Conservation (phyloP, 2,113 vertebrate species). For the human (Homo sapiens) region GRCh38 chr5:134143501-134144000, state of each 20-base stretch:
- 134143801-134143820: not conserved
- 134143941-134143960: not conserved
- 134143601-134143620: slow-evolving; percentile 98
- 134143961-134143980: not conserved
- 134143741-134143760: not conserved
- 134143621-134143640: slow-evolving; percentile 95
- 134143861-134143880: too few species aligned
- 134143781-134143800: not conserved
- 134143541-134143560: not conserved
- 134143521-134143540: not conserved
- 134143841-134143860: not conserved
- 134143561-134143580: slow-evolving; percentile 34
- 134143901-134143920: not conserved
- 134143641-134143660: slow-evolving; percentile 82
- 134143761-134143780: not conserved
- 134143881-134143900: too few species aligned
- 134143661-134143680: not conserved
- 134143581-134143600: slow-evolving; percentile 93
- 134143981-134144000: not conserved
- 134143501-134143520: not conserved
- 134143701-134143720: not conserved
- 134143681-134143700: not conserved
- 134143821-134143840: not conserved
- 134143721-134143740: not conserved
- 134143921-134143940: not conserved